Evolutionary conservation across 1,140 invertebrate species (phyloP).

Genomic region (Wiebesia pumilae): DNA sequence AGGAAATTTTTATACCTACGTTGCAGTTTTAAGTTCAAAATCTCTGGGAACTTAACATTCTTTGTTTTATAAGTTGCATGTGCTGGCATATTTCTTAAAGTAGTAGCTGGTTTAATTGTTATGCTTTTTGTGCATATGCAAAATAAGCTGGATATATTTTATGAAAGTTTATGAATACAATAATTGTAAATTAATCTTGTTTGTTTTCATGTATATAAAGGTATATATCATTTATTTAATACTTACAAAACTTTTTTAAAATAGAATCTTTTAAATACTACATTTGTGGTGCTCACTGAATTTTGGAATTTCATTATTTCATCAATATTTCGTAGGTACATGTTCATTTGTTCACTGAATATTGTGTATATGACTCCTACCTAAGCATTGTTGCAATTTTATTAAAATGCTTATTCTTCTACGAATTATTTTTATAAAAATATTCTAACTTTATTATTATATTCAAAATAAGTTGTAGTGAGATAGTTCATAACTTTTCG

Average conservation of each 20-base stretch:
- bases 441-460: background rate
- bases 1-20: constrained; percentile 55
- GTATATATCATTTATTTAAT: constrained; percentile 26
- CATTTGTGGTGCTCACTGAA: constrained; percentile 47
- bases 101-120: constrained; percentile 64
- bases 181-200: constrained; percentile 47
- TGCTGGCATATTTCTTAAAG: constrained; percentile 61
- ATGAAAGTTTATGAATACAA: constrained; percentile 49
- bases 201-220: constrained; percentile 9
- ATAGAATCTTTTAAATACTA: background rate
- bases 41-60: constrained; percentile 40
- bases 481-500: background rate
- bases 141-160: constrained; percentile 47
- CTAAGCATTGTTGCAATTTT: background rate
- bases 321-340: background rate
- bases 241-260: constrained; percentile 46
- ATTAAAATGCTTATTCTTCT: background rate
- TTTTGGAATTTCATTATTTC: constrained; percentile 30
- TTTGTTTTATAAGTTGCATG: constrained; percentile 42
- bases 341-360: too few relatives aligned
- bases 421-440: background rate
- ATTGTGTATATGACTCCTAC: background rate
- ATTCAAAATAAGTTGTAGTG: background rate
- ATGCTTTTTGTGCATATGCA: constrained; percentile 36
- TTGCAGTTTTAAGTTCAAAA: constrained; percentile 48